Evolutionary conservation across 2,888 invertebrate genomes (phyloP), one percentile per base, ranked within the genome.

Genomic region (Dryadula phaetusa): DNA sequence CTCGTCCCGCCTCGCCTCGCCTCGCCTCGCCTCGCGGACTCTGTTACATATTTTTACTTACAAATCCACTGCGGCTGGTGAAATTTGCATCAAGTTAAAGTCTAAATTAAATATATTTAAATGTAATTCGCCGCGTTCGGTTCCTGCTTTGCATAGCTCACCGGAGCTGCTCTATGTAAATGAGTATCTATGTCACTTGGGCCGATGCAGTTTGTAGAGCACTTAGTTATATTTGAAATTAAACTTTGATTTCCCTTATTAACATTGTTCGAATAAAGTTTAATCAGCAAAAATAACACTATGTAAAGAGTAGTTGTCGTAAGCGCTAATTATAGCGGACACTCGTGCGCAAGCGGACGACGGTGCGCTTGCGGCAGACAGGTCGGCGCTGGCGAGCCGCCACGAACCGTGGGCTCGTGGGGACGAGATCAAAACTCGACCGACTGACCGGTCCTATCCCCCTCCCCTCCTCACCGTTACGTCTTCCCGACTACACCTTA

Each of bases 351-450:
- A 12, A 42, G 47, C 46, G 46, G 2, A 25, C 47, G 25, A 54
- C 47, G 72, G 76, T n/a, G 37, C n/a, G 40, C 25, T n/a, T n/a
- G 44, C 42, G 62, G 72, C 72, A 76, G 77, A 77, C 76, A 73
- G 72, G 61, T 37, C 72, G 76, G 74, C 76, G 77, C 77, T 76
- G 78, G 76, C 77, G 62, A 40, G 22, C 62, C 66, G 69, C 72
- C 66, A 68, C 70, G 62, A 52, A 25, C 68, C 16, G 71, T 73
- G 56, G 56, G 72, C 67, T 69, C 70, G 67, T 34, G 68, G 67
- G 40, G 66, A 69, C 68, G 44, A 12, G 47, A 32, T 0, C 42
- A 49, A 47, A 46, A 25, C 28, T 18, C 44, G 28, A 53, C 46
- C 65, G 32, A 18, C 62, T 22, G 37, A n/a, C n/a, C 40, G n/a